These are phyloP conservation scores for Bujurquina vittata DNA, from an alignment of 2,113 vertebrate genomes.

Conservation along the genomic window DNA sequence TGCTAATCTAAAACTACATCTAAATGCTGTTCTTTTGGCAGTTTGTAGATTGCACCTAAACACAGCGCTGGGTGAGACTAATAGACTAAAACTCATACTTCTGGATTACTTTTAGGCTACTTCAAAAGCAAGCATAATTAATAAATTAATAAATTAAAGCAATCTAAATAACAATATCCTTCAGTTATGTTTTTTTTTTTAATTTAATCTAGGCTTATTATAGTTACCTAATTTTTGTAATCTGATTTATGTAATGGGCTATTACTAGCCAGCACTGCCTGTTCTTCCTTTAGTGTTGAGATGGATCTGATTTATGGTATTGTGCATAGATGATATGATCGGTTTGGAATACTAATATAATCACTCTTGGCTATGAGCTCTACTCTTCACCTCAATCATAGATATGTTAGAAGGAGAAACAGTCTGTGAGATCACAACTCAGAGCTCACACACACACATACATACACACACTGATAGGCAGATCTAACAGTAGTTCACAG, in stretches of 20 bases:
- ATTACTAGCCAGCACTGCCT: background rate
- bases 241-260: background rate
- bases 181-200: background rate
- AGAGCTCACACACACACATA: background rate
- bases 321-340: slow-evolving; percentile 42
- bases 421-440: too few species aligned
- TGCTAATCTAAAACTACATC: background rate
- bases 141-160: background rate
- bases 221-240: background rate
- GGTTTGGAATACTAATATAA: slow-evolving; percentile 54
- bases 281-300: slow-evolving; percentile 24
- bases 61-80: background rate
- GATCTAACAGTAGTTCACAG: slow-evolving; percentile 31
- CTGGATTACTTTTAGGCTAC: background rate
- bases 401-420: slow-evolving; percentile 25
- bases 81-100: background rate
- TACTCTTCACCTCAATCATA: slow-evolving; percentile 60
- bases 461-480: background rate
- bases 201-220: background rate
- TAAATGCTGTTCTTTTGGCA: background rate
- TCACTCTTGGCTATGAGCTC: slow-evolving; percentile 48
- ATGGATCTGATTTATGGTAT: slow-evolving; percentile 50
- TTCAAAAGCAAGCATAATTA: background rate
- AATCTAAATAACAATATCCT: background rate
- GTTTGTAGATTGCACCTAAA: slow-evolving; percentile 10